Conservation (phyloP, 1,140 invertebrate genomes). For the Philopotamus ludificatus region DNA sequence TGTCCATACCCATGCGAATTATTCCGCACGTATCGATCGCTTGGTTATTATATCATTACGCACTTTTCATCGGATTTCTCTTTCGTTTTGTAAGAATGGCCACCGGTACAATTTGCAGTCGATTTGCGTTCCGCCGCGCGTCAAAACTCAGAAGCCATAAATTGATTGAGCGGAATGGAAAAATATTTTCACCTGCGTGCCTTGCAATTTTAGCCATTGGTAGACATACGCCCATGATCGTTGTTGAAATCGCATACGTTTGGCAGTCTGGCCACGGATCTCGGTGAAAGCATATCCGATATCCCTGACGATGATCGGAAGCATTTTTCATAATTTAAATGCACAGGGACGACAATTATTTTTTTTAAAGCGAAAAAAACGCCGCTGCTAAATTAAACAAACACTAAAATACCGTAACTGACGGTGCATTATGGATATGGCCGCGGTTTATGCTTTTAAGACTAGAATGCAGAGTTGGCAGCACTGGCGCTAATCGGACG, state of each 20-base stretch:
- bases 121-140: background rate
- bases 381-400: too few relatives aligned
- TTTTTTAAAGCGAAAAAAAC: too few relatives aligned
- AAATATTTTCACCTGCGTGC: conserved; percentile 29
- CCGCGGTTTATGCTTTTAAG: background rate
- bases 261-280: background rate
- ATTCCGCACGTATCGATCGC: background rate
- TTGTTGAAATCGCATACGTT: background rate
- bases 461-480: background rate
- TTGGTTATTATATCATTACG: background rate
- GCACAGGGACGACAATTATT: too few relatives aligned
- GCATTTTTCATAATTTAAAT: background rate
- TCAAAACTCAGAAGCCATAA: background rate
- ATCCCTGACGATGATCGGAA: background rate
- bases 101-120: background rate
- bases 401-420: background rate
- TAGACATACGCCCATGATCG: conserved; percentile 13
- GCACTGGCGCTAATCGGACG: too few relatives aligned
- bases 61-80: background rate
- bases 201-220: conserved; percentile 22
- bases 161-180: conserved; percentile 18
- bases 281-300: background rate
- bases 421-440: background rate
- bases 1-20: background rate
- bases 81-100: background rate